Percentiles rank a stretch among this genome's conserved stretches.
These are phyloP conservation scores for Tragelaphus scriptus DNA, from an alignment of 2,113 vertebrate genomes.

Conservation along the genomic window DNA sequence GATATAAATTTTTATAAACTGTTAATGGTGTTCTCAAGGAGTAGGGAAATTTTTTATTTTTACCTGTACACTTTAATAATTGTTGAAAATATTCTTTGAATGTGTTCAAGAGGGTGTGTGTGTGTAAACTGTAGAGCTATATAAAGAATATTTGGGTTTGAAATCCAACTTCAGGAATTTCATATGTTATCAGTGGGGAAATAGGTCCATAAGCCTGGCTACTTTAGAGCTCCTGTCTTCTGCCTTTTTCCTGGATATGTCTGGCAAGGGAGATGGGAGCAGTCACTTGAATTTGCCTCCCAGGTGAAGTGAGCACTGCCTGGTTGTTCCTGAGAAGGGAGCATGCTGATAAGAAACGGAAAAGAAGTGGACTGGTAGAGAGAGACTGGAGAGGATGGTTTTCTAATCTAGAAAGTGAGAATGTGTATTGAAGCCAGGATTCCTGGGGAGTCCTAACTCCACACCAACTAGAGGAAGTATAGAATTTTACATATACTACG, in stretches of 20 bases:
- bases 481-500: neutral
- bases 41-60: neutral
- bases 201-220: neutral
- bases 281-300: neutral
- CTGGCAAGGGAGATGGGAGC: neutral
- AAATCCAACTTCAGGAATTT: neutral
- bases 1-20: neutral
- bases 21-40: neutral
- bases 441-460: neutral
- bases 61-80: neutral
- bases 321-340: neutral
- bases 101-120: neutral
- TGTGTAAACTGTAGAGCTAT: neutral
- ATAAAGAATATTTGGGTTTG: neutral
- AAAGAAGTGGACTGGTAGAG: neutral
- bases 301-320: neutral
- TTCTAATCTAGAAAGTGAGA: neutral
- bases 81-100: neutral
- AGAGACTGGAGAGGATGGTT: neutral
- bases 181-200: neutral
- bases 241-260: neutral
- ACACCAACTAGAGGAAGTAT: neutral
- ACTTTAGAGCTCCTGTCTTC: neutral
- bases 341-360: neutral
- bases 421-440: neutral